Base-by-base conservation (phyloP, 2,797 vertebrate species). In the Chelonia mydas region DNA sequence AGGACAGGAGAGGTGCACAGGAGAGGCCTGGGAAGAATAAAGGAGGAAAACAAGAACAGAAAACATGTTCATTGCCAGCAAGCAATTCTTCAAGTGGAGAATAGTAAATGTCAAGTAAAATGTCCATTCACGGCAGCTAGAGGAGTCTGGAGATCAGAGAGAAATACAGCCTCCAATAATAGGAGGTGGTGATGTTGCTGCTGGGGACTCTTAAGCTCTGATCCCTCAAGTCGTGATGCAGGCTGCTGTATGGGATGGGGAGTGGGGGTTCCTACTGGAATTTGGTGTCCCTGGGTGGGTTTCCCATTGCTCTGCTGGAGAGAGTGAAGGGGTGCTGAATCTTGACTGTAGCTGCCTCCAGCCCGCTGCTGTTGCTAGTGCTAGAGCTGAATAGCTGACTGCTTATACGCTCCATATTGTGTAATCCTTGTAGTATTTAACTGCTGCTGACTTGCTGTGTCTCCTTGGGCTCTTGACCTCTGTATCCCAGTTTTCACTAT, bases 251-350 rank as follows among this genome's bases (percentile, higher is more conserved):
- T 88, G 65, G 82, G 65, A 90, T 65, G 81, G 53, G 28, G 11
- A 81, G 88, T 84, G 59, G 81, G 92, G 83, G n/a, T 9, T 95
- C 89, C 74, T 93, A 88, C 90, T 91, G 25, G 87, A 93, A 90
- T 47, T 76, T 7, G 74, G 15, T 89, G 59, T 79, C 87, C 57
- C 84, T 89, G 78, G 87, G 91, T 72, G 83, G 47, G 53, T 81
- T 90, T 74, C 81, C 78, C 4, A n/a, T 84, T 61, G 87, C 55
- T 90, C 90, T 82, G 1, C 33, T 81, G 82, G 83, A 88, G 47
- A 54, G 47, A 88, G 55, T 76, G 89, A 86, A n/a, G 45, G 83
- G 90, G 45, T 55, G 88, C 15, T 21, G n/a, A 47, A 79, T 51
- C 68, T 51, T 28, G 12, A 76, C 25, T 76, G 13, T 28, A 11